A percentile compares a stretch with the other conserved stretches of the same genome.
These are phyloP conservation scores for Hypsopygia costalis DNA, from an alignment of 2,888 invertebrate genomes.

Conservation along the genomic window DNA sequence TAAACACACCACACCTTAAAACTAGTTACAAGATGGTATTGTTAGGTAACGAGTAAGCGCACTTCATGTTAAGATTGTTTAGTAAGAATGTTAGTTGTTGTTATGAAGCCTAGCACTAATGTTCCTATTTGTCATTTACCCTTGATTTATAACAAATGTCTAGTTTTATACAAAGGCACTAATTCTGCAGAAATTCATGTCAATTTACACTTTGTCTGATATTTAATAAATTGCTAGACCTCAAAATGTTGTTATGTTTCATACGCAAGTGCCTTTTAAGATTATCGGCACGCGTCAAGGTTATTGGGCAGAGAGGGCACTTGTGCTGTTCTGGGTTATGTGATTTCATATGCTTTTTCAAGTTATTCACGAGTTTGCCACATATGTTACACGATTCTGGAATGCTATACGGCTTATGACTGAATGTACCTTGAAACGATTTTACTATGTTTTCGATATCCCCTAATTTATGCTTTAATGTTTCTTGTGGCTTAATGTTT, in stretches of 20 bases:
- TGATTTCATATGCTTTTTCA: constrained; percentile 85
- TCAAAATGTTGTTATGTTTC: constrained; percentile 77
- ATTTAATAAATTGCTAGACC: constrained; percentile 58
- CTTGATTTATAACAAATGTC: not conserved
- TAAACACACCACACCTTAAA: constrained; percentile 76
- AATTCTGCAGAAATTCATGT: constrained; percentile 22
- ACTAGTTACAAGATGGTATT: constrained; percentile 62
- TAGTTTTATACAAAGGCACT: not conserved
- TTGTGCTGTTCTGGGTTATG: constrained; percentile 83
- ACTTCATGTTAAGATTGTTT: constrained; percentile 29
- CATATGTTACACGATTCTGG: constrained; percentile 82
- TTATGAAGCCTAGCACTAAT: constrained; percentile 16
- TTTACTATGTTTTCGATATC: constrained; percentile 64
- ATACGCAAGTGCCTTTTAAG: constrained; percentile 83
- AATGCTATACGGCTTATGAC: constrained; percentile 45
- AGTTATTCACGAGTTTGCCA: constrained; percentile 83
- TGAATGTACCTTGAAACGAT: constrained; percentile 53
- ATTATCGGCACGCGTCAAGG: constrained; percentile 84
- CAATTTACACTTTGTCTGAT: constrained; percentile 57
- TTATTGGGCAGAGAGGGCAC: constrained; percentile 82
- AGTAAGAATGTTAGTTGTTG: constrained; percentile 28
- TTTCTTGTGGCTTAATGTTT: constrained; percentile 65
- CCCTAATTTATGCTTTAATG: constrained; percentile 51
- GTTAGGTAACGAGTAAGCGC: constrained; percentile 51
- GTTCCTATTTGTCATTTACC: not conserved